These are phyloP conservation scores for Marmota flaviventris DNA, from an alignment of 2,113 vertebrate species.

Conservation along the genomic window DNA sequence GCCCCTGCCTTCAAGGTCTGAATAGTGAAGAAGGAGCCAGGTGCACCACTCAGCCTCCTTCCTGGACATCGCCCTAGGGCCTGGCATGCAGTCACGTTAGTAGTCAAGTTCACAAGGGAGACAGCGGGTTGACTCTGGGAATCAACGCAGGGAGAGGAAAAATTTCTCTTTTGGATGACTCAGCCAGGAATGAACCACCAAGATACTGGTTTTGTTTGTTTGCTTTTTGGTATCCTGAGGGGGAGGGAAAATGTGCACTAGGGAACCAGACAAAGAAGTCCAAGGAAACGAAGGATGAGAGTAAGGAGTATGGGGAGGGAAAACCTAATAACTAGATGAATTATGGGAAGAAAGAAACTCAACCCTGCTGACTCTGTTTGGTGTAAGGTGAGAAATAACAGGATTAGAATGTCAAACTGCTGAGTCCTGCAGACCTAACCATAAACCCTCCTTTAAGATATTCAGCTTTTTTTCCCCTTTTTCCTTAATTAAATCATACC, in stretches of 20 bases:
- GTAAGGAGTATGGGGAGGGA: background rate
- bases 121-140: background rate
- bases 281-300: background rate
- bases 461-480: constrained; percentile 40
- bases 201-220: background rate
- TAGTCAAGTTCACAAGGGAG: background rate
- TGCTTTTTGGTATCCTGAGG: background rate
- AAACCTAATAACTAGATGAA: background rate
- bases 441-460: constrained; percentile 63
- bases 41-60: background rate
- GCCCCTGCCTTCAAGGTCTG: background rate
- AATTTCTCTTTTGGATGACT: background rate
- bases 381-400: constrained; percentile 80
- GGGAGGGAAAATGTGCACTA: fast-evolving
- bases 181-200: background rate
- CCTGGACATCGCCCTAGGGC: background rate
- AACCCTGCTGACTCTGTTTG: constrained; percentile 63
- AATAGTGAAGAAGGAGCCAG: background rate
- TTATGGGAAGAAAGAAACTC: background rate
- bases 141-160: background rate
- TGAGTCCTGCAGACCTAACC: constrained; percentile 76
- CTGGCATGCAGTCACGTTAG: background rate
- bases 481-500: constrained; percentile 79
- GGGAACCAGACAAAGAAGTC: background rate
- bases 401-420: constrained; percentile 81